Base-by-base conservation (phyloP, 2,113 vertebrate genomes). In the Peucedramus taeniatus region DNA sequence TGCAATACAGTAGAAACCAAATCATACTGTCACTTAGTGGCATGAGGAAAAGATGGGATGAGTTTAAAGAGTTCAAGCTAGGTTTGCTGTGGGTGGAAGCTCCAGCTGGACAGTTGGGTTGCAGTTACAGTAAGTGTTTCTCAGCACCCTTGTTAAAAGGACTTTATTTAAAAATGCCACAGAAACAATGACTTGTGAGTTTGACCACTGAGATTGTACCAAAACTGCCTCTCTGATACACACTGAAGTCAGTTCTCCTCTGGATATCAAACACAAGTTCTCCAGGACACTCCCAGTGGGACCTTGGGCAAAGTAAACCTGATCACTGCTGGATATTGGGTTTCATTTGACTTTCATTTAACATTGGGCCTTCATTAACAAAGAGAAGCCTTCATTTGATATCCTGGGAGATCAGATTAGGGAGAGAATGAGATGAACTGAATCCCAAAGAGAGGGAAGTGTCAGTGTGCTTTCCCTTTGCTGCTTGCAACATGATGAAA, bases 31-130 rank as follows among this genome's bases (percentile, higher is more conserved):
- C 85, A 22, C 35, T 96, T 42, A 92, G 77, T n/a, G 75, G 61
- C 86, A 96, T 60, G 87, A 97, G 54, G 59, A 87, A 59, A 91
- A 44, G 18, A 57, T 75, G 57, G 89, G 93, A 37, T 78, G 82
- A 85, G 45, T 97, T 96, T 65, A 21, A 44, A 18, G 91, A 94
- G 59, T 42, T 49, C 4, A 74, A 71, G 17, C 28, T 39, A 60
- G 70, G 66, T 49, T 96, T 96, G 89, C 59, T 93, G 63, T 87
- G 93, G 1, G 77, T 96, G 42, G n/a, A 90, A 76, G 95, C 91
- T 40, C 51, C n/a, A 65, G 72, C 69, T 30, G 94, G 96, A 44
- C 81, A 74, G 27, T 51, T 22, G 92, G 90, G 56, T 91, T 90
- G 3, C 77, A 85, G 42, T 16, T 96, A 76, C 23, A 60, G 93